Evolutionary conservation across 2,888 invertebrate species (phyloP), one percentile per base, ranked within the genome.

Genomic region (Pharmacophagus antenor): DNA sequence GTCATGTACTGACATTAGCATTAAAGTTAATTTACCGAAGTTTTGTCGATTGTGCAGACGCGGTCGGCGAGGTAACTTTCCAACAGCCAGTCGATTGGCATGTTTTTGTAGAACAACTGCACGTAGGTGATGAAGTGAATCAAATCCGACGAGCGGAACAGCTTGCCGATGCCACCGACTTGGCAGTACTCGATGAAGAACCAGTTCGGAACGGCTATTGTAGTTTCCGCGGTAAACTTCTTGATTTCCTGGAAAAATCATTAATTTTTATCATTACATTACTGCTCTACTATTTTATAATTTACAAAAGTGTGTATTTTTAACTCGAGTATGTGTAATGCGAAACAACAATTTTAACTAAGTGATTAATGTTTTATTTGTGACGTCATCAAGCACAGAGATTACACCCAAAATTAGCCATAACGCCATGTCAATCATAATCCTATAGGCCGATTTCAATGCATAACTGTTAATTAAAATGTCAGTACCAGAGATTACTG

Each of bases 61-160:
- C 96, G 96, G 3, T 97, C 97, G 61, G 95, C 94, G 56, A 98
- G 93, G 65, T 98, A 94, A 78, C 97, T 95, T 72, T 98, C 97
- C 12, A 99, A 86, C 6, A 99, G 91, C 99, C 99, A 99, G 79
- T 99, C 99, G 0, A 98, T 98, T 0, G 99, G 99, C 87, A 98
- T 98, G 75, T 98, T 97, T 75, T 94, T 95, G 85, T 97, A 97
- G 80, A 99, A 99, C 93, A 99, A 95, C 78, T 99, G 94, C 72
- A 99, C 95, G 83, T 98, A 99, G 67, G 97, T 96, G 42, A 97
- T 94, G 63, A 99, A 91, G 91, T 95, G 94, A 0, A 96, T 95
- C 21, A 99, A 86, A 75, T 98, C 96, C 0, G 95, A 93, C 18
- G 97, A 95, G 74, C 96, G 95, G 84, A 99, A 98, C 91, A 99